Percentiles rank a stretch among this genome's conserved stretches.
Evolutionary conservation across 2,797 vertebrate species (phyloP).

Genomic region (Falco naumanni): DNA sequence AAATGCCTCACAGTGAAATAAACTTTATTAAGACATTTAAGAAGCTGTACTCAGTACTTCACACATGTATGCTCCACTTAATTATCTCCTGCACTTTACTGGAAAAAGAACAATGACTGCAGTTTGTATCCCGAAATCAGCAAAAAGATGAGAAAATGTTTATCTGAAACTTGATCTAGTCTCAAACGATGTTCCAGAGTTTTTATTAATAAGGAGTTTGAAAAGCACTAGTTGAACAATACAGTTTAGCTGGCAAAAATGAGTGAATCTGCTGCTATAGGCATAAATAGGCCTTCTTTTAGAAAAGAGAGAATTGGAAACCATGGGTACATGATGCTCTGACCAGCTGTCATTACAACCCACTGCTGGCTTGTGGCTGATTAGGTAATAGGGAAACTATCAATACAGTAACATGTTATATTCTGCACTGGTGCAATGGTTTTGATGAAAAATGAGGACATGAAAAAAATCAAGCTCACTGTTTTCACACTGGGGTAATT

Average conservation of each 20-base stretch:
- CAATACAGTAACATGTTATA: neutral
- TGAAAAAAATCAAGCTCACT: neutral
- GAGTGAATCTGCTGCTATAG: neutral
- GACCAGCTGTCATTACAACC: neutral
- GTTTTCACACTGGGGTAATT: neutral
- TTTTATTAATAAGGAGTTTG: neutral
- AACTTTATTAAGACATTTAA: neutral
- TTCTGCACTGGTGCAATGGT: neutral
- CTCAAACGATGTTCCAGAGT: neutral
- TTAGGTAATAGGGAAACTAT: neutral
- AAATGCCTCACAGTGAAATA: neutral
- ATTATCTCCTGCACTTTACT: neutral
- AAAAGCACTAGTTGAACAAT: neutral
- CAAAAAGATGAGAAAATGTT: neutral
- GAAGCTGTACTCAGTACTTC: neutral
- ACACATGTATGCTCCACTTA: neutral
- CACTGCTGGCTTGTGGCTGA: neutral
- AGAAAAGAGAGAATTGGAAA: neutral
- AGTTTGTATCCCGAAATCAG: neutral
- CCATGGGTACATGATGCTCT: neutral
- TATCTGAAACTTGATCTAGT: neutral
- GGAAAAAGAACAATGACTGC: neutral
- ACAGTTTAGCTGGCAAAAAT: neutral
- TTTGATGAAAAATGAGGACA: neutral
- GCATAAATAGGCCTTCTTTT: neutral